These are phyloP conservation scores for Mus spicilegus DNA, from an alignment of 2,113 vertebrate species.

Conservation along the genomic window DNA sequence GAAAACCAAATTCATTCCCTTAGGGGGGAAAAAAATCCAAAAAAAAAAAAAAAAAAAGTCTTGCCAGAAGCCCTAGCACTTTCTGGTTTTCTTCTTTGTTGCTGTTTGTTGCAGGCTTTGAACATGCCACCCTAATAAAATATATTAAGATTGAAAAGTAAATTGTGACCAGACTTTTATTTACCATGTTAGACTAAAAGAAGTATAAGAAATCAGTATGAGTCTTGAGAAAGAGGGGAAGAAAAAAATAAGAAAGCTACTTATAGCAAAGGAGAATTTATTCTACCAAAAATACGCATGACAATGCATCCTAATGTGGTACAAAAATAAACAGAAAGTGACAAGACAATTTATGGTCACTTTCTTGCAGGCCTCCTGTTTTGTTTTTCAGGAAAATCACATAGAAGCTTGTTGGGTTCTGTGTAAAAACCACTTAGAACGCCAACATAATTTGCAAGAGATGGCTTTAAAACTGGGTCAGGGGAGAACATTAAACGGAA, in stretches of 20 bases:
- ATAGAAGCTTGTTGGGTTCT: slow-evolving; percentile 85
- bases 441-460: slow-evolving; percentile 81
- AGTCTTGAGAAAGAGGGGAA: slow-evolving; percentile 64
- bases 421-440: slow-evolving; percentile 88
- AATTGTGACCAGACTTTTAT: slow-evolving; percentile 82
- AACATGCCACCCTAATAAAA: slow-evolving; percentile 77
- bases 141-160: slow-evolving; percentile 83
- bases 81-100: slow-evolving; percentile 68
- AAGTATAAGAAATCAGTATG: slow-evolving; percentile 70
- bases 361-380: slow-evolving; percentile 92
- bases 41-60: slow-evolving; percentile 57
- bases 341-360: slow-evolving; percentile 90
- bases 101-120: slow-evolving; percentile 73
- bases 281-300: slow-evolving; percentile 97
- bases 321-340: slow-evolving; percentile 98
- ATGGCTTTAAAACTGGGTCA: slow-evolving; percentile 83
- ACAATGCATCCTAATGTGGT: slow-evolving; percentile 92
- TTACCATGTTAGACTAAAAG: slow-evolving; percentile 80
- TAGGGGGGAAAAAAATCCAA: neutral
- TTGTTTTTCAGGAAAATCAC: slow-evolving; percentile 88
- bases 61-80: slow-evolving; percentile 67
- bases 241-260: slow-evolving; percentile 85
- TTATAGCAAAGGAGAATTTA: slow-evolving; percentile 96
- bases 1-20: slow-evolving; percentile 67
- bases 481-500: slow-evolving; percentile 85